Base-by-base conservation (phyloP, 2,888 invertebrate genomes). In the Perdita meconis region DNA sequence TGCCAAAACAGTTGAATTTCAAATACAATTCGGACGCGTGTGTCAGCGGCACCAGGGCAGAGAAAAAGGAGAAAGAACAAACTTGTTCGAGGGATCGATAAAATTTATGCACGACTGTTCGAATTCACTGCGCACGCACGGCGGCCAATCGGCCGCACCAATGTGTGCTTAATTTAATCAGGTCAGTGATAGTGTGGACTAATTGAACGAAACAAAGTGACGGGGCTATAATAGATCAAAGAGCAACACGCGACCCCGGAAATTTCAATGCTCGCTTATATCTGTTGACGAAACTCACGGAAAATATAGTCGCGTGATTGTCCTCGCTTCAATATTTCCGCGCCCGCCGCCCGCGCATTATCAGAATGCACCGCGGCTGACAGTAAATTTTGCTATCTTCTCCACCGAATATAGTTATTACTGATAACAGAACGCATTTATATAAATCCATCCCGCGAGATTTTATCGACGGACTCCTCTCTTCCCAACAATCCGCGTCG, bases 91-190 rank as follows among this genome's bases (percentile, higher is more conserved):
- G 13, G n/a, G 6, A 36, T 19, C 13, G 40, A 68, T 59, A 13
- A 59, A 57, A 70, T 44, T 64, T 42, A 38, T 53, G 4, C 10
- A 40, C 19, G 40, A 6, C 24, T 47, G 2, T 55, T 47, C 38
- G 19, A 47, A 44, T 42, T 42, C 51, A 57, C 61, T 57, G 36
- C 44, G 30, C 55, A 26, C 50, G 5, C 42, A 42, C 30, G 51
- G 10, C 6, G n/a, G 6, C 38, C 61, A 73, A 73, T 73, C 63
- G 50, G 13, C 13, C 19, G 63, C 10, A 1, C 1, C 57, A 30
- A 57, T 42, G 57, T 74, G 26, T 71, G 51, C 71, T 74, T 74
- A 74, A 74, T 71, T 71, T 57, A 71, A 74, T 74, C 71, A 42
- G 63, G 36, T 36, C 22, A 57, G 19, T 42, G 71, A 59, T 63